These are phyloP conservation scores for Pandion haliaetus DNA, from an alignment of 2,113 vertebrate genomes.

Conservation along the genomic window DNA sequence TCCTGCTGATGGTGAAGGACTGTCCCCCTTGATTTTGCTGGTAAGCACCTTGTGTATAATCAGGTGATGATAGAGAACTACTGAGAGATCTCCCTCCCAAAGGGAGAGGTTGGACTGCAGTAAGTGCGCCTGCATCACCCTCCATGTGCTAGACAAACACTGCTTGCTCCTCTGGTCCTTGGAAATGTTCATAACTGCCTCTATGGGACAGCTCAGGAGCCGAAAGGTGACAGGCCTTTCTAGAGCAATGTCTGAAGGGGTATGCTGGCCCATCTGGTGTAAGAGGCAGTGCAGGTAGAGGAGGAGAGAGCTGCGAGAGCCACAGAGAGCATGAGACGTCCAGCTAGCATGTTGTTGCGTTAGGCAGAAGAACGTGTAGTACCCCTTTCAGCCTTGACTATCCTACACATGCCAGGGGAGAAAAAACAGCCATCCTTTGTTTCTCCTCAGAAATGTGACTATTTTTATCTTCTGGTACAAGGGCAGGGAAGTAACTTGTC, in stretches of 20 bases:
- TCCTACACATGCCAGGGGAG: not conserved
- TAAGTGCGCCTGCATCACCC: not conserved
- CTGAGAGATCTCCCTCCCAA: not conserved
- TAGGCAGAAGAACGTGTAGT: not conserved
- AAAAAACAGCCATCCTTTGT: not conserved
- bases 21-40: fast-evolving
- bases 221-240: not conserved
- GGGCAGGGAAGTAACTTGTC: not conserved
- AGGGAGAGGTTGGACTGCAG: not conserved
- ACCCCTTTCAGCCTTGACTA: not conserved
- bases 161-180: not conserved
- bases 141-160: not conserved
- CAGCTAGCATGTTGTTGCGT: not conserved
- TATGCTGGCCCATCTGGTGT: not conserved
- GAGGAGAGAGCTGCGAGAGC: not conserved
- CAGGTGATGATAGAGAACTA: not conserved
- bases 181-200: not conserved
- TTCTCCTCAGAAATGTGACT: not conserved
- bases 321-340: fast-evolving
- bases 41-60: not conserved
- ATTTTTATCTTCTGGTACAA: not conserved
- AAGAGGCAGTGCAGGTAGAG: not conserved
- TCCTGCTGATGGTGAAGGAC: not conserved
- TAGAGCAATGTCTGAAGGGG: not conserved
- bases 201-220: not conserved